phyloP scores from a whole-genome alignment of 2,113 vertebrate genomes.

The Burhinus bistriatus region DNA sequence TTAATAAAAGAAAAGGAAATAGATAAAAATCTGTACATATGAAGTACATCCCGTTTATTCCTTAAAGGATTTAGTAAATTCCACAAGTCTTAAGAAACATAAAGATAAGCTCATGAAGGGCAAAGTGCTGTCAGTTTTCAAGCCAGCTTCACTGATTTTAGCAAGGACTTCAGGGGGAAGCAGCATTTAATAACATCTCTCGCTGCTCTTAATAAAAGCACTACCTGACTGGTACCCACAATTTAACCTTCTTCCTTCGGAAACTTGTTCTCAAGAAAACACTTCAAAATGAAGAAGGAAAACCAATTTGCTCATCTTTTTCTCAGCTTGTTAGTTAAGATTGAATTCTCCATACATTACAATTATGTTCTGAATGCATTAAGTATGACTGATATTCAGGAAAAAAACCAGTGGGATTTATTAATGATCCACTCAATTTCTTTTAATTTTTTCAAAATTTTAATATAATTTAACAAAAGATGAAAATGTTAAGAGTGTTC shows the following conservation, averaged over 20 bases:
- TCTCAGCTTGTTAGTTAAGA: conserved; percentile 29
- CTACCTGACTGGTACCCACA: conserved; percentile 3
- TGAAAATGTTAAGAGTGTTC: background rate
- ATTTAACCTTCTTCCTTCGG: conserved; percentile 11
- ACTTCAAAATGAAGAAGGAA: conserved; percentile 37
- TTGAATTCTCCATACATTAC: conserved; percentile 17
- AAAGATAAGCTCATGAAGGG: conserved; percentile 31
- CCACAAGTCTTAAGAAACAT: conserved; percentile 21
- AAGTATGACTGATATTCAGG: conserved; percentile 8
- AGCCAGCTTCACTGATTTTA: background rate
- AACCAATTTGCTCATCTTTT: conserved; percentile 38
- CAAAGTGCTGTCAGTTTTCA: background rate
- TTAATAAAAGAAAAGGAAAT: background rate
- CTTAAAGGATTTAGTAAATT: conserved; percentile 27
- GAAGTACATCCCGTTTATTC: conserved; percentile 10
- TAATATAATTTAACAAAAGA: background rate
- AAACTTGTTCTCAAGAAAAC: conserved; percentile 14
- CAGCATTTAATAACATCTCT: background rate
- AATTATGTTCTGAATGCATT: conserved; percentile 31
- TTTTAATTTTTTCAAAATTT: background rate
- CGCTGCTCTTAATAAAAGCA: background rate
- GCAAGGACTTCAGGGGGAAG: background rate
- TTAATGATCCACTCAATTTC: background rate
- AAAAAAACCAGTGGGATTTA: background rate
- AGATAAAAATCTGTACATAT: conserved; percentile 1